Evolutionary conservation across 2,797 vertebrate genomes (phyloP).

Genomic region (Danio aesculapii): DNA sequence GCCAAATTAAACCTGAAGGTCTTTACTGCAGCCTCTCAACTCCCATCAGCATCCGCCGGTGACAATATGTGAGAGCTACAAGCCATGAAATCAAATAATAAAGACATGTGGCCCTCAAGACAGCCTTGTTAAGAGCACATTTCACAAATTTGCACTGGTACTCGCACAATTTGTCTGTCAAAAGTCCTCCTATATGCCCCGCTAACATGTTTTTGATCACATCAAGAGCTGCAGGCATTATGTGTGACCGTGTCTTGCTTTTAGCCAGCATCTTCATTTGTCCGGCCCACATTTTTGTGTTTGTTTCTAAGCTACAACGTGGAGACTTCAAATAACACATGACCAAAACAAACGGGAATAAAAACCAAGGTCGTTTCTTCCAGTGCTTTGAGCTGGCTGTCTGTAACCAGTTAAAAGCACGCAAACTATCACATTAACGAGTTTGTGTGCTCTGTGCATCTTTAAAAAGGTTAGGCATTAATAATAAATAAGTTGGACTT

Average conservation of each 20-base stretch:
- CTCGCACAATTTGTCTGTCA: not conserved
- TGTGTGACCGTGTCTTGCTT: constrained; percentile 16
- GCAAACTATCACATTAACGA: constrained; percentile 35
- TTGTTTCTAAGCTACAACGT: constrained; percentile 8
- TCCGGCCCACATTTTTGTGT: not conserved
- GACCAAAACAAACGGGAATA: not conserved
- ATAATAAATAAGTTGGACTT: constrained; percentile 49
- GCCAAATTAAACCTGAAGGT: constrained; percentile 36
- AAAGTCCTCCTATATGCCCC: not conserved
- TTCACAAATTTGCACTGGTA: not conserved
- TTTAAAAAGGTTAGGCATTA: constrained; percentile 57
- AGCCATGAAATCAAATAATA: constrained; percentile 35
- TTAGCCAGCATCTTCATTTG: constrained; percentile 26
- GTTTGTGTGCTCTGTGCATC: constrained; percentile 52
- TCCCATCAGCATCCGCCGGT: constrained; percentile 7
- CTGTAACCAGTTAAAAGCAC: constrained; percentile 18
- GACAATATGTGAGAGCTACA: not conserved
- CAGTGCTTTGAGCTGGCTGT: not conserved
- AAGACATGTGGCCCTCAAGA: constrained; percentile 18
- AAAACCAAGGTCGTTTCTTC: constrained; percentile 29
- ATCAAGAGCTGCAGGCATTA: not conserved
- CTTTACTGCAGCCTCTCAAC: not conserved
- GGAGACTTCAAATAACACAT: constrained; percentile 1
- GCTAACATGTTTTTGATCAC: constrained; percentile 38
- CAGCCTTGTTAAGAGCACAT: constrained; percentile 23